Percentiles rank a stretch among this genome's conserved stretches.
Conservation (phyloP, 2,888 invertebrate species). For the Psylliodes chrysocephalus region DNA sequence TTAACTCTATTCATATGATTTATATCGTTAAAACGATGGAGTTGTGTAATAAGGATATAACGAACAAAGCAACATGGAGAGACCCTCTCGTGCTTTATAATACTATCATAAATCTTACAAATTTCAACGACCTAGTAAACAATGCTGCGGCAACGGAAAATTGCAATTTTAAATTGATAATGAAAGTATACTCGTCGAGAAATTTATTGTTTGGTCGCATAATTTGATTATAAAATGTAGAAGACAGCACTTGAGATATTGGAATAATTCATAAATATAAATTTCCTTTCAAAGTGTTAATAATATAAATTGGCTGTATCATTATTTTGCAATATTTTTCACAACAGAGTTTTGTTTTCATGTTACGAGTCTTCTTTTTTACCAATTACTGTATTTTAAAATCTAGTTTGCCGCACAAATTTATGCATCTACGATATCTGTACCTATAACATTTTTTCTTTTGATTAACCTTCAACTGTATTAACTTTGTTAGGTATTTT, state of each 20-base stretch:
- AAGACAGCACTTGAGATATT: background rate
- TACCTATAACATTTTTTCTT: too few species aligned
- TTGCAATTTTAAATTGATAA: conserved; percentile 37
- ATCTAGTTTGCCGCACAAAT: too few species aligned
- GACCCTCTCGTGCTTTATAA: conserved; percentile 35
- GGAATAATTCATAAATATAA: too few species aligned
- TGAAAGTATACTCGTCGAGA: conserved; percentile 20
- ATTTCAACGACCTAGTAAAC: conserved; percentile 40
- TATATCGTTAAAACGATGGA: conserved; percentile 33
- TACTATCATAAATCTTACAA: conserved; percentile 39
- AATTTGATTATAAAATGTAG: conserved; percentile 2
- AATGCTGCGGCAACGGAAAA: conserved; percentile 34
- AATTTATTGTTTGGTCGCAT: conserved; percentile 7
- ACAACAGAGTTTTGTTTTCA: too few species aligned
- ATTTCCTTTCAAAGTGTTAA: too few species aligned
- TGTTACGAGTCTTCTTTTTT: too few species aligned
- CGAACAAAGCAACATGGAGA: conserved; percentile 35
- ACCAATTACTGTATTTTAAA: too few species aligned
- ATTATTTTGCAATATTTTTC: too few species aligned
- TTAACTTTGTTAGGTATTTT: too few species aligned
- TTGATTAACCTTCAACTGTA: too few species aligned
- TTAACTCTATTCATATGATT: conserved; percentile 38
- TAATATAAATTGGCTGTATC: too few species aligned
- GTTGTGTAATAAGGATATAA: conserved; percentile 37
- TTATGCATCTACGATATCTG: too few species aligned